A percentile compares a stretch with the other conserved stretches of the same genome.
These are phyloP conservation scores for Thumatha senex DNA, from an alignment of 2,888 invertebrate genomes.

Conservation along the genomic window DNA sequence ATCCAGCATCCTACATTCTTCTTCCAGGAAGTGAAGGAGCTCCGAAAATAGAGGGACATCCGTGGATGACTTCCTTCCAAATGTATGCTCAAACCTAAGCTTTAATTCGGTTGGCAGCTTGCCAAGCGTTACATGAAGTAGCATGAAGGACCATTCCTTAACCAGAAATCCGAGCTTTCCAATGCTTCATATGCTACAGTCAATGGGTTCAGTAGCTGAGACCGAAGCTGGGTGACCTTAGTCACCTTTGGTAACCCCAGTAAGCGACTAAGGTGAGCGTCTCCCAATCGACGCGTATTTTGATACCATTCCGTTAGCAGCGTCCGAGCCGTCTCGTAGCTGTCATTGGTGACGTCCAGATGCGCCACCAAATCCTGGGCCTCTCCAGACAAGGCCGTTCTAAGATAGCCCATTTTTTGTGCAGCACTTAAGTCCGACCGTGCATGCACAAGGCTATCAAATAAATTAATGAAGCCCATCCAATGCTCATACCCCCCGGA, in stretches of 20 bases:
- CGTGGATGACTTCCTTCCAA: neutral
- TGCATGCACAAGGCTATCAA: neutral
- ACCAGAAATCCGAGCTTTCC: neutral
- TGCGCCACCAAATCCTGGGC: neutral
- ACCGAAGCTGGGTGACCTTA: neutral
- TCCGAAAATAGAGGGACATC: neutral
- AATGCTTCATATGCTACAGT: neutral
- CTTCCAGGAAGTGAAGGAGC: neutral
- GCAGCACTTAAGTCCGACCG: neutral
- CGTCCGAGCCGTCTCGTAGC: neutral
- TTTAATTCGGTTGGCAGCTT: neutral
- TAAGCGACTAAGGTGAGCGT: neutral
- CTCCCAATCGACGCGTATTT: neutral
- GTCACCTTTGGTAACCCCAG: conserved; percentile 2
- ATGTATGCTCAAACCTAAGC: neutral
- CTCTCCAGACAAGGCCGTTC: neutral
- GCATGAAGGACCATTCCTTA: neutral
- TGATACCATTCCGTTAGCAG: neutral
- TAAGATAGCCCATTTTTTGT: neutral
- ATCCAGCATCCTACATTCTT: neutral
- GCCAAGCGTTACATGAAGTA: neutral
- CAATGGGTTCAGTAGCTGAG: neutral
- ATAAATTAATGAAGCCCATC: neutral
- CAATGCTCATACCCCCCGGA: neutral
- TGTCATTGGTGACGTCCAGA: neutral